A percentile compares a stretch with the other conserved stretches of the same genome.
These are phyloP conservation scores for Lutraria rhynchaena DNA, from an alignment of 1,140 invertebrate species.

Conservation along the genomic window DNA sequence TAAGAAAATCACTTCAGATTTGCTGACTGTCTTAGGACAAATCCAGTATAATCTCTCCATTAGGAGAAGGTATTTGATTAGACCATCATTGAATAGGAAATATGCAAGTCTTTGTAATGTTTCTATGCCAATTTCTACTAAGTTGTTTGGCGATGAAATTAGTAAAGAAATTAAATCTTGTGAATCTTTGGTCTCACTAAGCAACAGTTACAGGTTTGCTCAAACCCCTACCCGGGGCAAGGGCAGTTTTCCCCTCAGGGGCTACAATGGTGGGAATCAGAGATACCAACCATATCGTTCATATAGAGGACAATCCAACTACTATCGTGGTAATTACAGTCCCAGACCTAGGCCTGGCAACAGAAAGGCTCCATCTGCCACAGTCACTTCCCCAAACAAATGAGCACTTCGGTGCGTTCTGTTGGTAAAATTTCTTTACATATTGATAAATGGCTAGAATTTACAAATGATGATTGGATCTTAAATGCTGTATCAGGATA, in stretches of 20 bases:
- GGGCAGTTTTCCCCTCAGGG: too few relatives aligned
- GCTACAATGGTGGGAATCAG: too few relatives aligned
- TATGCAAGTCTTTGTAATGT: too few relatives aligned
- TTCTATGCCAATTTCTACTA: background rate
- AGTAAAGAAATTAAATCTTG: slow-evolving; percentile 45
- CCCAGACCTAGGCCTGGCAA: background rate
- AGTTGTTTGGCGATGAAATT: slow-evolving; percentile 53
- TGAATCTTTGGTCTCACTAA: background rate
- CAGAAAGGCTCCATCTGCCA: background rate
- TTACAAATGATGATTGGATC: slow-evolving; percentile 24
- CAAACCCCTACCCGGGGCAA: too few relatives aligned
- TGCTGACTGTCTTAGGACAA: too few relatives aligned
- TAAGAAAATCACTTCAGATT: too few relatives aligned
- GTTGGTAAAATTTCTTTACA: slow-evolving; percentile 14
- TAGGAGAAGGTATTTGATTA: too few relatives aligned
- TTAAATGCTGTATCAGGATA: slow-evolving; percentile 29
- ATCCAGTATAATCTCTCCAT: too few relatives aligned
- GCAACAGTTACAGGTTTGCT: too few relatives aligned
- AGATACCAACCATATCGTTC: too few relatives aligned
- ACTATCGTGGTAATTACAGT: background rate
- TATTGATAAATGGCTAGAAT: slow-evolving; percentile 8
- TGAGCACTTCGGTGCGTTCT: background rate
- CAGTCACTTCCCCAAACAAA: slow-evolving; percentile 14
- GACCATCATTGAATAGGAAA: too few relatives aligned
- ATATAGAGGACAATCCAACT: background rate